These are phyloP conservation scores for Apostichopus leukothele DNA, from an alignment of 53 echinoderm and acorn worm genomes.

Conservation along the genomic window DNA sequence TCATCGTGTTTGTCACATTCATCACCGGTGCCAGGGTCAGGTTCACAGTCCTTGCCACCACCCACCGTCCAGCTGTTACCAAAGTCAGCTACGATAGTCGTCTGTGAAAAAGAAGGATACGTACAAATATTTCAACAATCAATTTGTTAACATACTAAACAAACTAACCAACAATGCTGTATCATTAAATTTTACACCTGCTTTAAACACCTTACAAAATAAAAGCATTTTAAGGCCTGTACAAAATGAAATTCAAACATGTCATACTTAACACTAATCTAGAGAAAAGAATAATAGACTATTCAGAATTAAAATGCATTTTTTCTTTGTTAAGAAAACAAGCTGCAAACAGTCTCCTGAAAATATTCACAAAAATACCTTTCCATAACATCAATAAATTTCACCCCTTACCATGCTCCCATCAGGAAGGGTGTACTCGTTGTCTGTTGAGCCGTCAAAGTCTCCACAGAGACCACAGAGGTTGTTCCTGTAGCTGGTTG, in stretches of 20 bases:
- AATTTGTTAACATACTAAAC: too few species aligned
- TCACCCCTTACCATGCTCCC: conserved; percentile 41
- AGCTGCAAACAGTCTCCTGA: background rate
- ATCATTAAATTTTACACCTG: too few species aligned
- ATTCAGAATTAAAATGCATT: too few species aligned
- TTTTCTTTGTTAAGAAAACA: background rate
- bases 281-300: too few species aligned
- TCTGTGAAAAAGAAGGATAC: background rate
- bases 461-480: conserved; percentile 64
- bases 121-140: too few species aligned
- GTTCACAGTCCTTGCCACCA: conserved; percentile 42
- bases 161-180: too few species aligned
- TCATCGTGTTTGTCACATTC: conserved; percentile 37
- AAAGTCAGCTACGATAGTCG: conserved; percentile 46
- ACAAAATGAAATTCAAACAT: background rate
- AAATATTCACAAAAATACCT: background rate
- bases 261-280: too few species aligned
- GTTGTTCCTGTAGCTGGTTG: conserved; percentile 18
- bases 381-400: background rate
- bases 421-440: conserved; percentile 46
- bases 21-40: conserved; percentile 42
- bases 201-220: background rate
- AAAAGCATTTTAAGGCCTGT: background rate
- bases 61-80: conserved; percentile 70
- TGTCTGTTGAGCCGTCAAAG: conserved; percentile 46